Evolutionary conservation across 2,113 vertebrate species (phyloP), one percentile per base, ranked within the genome.

Genomic region (Pipra filicauda): DNA sequence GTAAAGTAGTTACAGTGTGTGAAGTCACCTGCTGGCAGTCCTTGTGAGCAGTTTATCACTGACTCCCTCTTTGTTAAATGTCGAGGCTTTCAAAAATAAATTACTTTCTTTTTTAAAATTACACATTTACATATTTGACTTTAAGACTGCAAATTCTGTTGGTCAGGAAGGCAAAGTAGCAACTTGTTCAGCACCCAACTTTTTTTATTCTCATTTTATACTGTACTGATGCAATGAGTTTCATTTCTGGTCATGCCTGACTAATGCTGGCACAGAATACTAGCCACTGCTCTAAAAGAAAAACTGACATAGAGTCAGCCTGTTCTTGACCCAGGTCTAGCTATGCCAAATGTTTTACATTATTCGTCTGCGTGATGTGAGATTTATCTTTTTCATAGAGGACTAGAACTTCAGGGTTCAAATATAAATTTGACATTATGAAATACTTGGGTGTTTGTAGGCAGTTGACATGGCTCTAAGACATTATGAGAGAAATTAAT

Each of bases 41-140:
- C 80, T 87, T 88, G 57, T 70, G 80, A 96, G 57, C 65, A 75
- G 65, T 94, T 96, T 86, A 89, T 93, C 92, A 91, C 58, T 94
- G 77, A 59, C 51, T 93, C 9, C 54, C 43, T 26, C 74, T 88
- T 88, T 31, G 58, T 88, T 91, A 92, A 92, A 85, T 70, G 54
- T 49, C 5, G 5, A 33, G 21, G 13, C 70, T 85, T 91, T 94
- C 24, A 80, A 86, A 95, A 94, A 94, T 64, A 93, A 95, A 90
- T 94, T 84, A 0, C 27, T 92, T 31, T 71, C 18, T 70, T 83
- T 90, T 88, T 93, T 41, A 67, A 88, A 92, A 78, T 81, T 84
- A 51, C 12, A 46, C 31, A 69, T 91, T 93, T 85, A 44, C 79
- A 61, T 92, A 93, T 93, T 88, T 94, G 52, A 71, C 41, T 64